Conservation (phyloP, 2,888 invertebrate genomes). For the Calliopum simillimum region DNA sequence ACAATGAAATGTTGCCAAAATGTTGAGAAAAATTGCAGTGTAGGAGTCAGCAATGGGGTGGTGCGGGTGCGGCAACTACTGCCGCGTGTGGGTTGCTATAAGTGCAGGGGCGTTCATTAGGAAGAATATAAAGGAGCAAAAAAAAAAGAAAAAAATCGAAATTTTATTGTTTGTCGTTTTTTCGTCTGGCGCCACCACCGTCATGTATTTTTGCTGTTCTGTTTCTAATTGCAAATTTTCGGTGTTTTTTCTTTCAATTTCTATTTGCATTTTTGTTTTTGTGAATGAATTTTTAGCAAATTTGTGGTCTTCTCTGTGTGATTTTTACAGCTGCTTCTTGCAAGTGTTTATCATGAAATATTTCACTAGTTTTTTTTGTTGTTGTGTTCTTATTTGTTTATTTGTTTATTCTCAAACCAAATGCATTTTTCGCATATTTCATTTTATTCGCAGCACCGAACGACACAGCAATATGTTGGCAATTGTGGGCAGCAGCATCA, state of each 20-base stretch:
- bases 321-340: constrained; percentile 25
- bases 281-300: constrained; percentile 33
- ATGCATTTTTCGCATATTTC: constrained; percentile 16
- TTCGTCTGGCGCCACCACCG: constrained; percentile 22
- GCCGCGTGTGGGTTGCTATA: constrained; percentile 2
- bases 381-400: not conserved
- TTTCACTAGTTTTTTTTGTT: not conserved
- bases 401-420: not conserved
- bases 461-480: too few relatives aligned
- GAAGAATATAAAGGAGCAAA: not conserved
- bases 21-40: not conserved
- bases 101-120: not conserved
- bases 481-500: not conserved
- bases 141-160: not conserved
- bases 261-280: constrained; percentile 20
- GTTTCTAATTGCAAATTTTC: not conserved
- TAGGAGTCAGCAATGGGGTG: not conserved
- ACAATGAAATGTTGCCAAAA: not conserved
- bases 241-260: not conserved
- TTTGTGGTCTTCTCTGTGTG: constrained; percentile 5
- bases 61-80: not conserved
- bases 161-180: not conserved
- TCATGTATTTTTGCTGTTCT: constrained; percentile 1
- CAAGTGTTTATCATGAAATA: constrained; percentile 1
- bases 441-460: not conserved